Conservation (phyloP, 1,140 invertebrate genomes). For the Drosophila kurseongensis region DNA sequence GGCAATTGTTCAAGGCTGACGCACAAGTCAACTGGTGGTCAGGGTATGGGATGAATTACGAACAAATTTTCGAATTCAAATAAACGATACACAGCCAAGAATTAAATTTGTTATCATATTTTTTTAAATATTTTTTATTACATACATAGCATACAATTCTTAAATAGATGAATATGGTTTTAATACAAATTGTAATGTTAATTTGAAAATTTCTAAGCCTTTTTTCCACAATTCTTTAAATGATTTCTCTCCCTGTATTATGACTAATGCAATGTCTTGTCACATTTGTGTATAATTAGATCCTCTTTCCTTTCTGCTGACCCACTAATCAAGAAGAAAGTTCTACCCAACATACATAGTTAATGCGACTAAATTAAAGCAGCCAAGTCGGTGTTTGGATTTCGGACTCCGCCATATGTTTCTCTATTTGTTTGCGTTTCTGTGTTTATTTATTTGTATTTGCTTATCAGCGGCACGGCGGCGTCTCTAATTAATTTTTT, state of each 20-base stretch:
- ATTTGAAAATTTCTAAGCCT: too few relatives aligned
- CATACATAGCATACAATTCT: too few relatives aligned
- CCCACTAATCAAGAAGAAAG: conserved; percentile 62
- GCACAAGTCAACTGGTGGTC: conserved; percentile 35
- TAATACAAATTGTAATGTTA: too few relatives aligned
- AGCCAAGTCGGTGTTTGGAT: conserved; percentile 7
- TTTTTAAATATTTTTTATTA: too few relatives aligned
- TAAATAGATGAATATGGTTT: too few relatives aligned
- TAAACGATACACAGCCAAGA: conserved; percentile 23
- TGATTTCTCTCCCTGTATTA: conserved; percentile 29
- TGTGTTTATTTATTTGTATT: conserved; percentile 71
- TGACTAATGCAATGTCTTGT: conserved; percentile 28
- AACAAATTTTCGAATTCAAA: conserved; percentile 9
- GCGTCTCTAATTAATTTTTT: conserved; percentile 77
- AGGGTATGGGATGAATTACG: conserved; percentile 2
- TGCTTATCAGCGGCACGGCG: conserved; percentile 62
- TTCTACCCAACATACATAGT: conserved; percentile 48
- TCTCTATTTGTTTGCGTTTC: conserved; percentile 26
- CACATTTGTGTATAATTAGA: conserved; percentile 18
- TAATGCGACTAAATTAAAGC: conserved; percentile 16
- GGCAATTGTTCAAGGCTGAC: conserved; percentile 78
- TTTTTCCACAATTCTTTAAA: background rate
- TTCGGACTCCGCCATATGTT: conserved; percentile 35
- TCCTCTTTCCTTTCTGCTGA: conserved; percentile 9
- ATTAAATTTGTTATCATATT: conserved; percentile 36